These are phyloP conservation scores for Coranthus polyacanthus DNA, from an alignment of 2,797 vertebrate species.

Conservation along the genomic window DNA sequence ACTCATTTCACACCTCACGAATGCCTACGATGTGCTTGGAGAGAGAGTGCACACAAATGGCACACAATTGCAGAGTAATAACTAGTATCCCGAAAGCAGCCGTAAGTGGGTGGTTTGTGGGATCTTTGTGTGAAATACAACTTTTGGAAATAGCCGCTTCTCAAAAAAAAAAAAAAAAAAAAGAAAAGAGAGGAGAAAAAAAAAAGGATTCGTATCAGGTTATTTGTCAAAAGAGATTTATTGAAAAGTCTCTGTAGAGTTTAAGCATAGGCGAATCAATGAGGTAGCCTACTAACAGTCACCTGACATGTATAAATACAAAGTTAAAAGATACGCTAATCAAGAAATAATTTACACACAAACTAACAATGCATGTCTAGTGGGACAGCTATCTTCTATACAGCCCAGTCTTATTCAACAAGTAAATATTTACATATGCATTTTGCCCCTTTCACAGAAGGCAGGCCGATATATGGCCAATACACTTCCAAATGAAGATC, in stretches of 20 bases:
- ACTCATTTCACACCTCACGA: constrained; percentile 81
- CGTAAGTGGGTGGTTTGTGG: constrained; percentile 65
- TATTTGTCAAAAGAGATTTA: constrained; percentile 62
- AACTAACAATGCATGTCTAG: constrained; percentile 43
- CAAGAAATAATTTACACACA: constrained; percentile 69
- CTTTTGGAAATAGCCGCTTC: constrained; percentile 8
- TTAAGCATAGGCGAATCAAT: constrained; percentile 39
- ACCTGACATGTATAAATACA: constrained; percentile 69
- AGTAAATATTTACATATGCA: constrained; percentile 82
- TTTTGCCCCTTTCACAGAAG: constrained; percentile 62
- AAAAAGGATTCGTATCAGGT: constrained; percentile 11
- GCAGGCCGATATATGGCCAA: constrained; percentile 38
- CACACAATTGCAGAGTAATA: constrained; percentile 64
- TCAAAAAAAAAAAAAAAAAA: no score
- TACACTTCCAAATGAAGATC: constrained; percentile 44
- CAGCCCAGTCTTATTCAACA: constrained; percentile 65
- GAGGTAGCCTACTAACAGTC: constrained; percentile 51
- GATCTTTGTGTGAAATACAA: constrained; percentile 60
- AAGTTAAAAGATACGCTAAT: constrained; percentile 53
- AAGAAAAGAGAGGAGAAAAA: no score
- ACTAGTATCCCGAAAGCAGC: constrained; percentile 70
- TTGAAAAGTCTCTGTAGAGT: constrained; percentile 43
- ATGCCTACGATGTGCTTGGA: constrained; percentile 69
- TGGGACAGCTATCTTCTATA: constrained; percentile 56
- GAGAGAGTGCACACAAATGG: constrained; percentile 61